A percentile compares a stretch with the other conserved stretches of the same genome.
These are phyloP conservation scores for Benitochromis conjunctus DNA, from an alignment of 2,113 vertebrate genomes.

Conservation along the genomic window DNA sequence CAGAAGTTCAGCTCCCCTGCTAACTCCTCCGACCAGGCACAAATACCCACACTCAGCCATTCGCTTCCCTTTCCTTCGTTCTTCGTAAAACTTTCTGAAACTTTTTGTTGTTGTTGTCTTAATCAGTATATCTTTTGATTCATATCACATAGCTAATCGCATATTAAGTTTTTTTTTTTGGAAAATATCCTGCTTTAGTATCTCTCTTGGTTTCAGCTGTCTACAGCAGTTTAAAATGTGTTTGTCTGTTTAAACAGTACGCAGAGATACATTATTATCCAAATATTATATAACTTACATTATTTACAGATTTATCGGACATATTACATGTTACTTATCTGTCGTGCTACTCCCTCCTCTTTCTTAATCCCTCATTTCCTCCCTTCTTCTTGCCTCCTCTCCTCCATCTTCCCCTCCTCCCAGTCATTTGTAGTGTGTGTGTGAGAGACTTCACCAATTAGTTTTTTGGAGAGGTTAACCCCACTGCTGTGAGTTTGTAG, in stretches of 20 bases:
- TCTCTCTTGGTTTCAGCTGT: background rate
- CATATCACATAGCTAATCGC: background rate
- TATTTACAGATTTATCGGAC: background rate
- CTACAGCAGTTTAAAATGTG: background rate
- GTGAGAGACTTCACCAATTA: background rate
- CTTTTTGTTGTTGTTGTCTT: background rate
- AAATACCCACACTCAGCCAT: background rate
- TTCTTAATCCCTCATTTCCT: background rate
- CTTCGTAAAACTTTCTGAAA: background rate
- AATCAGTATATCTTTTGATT: background rate
- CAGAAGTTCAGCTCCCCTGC: constrained; percentile 75
- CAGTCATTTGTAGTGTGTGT: background rate
- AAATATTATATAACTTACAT: background rate
- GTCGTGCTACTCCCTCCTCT: background rate
- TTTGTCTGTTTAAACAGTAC: background rate
- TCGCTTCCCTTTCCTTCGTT: background rate
- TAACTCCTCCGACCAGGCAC: constrained; percentile 73
- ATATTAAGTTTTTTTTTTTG: background rate
- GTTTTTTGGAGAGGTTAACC: constrained; percentile 16
- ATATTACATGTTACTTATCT: background rate
- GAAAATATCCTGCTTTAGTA: background rate
- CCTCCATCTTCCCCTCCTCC: background rate
- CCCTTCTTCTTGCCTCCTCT: background rate
- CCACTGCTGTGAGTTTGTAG: background rate
- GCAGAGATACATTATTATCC: background rate